Conservation (phyloP, 2,797 vertebrate genomes). For the Lepidocolaptes lacrymiger region DNA sequence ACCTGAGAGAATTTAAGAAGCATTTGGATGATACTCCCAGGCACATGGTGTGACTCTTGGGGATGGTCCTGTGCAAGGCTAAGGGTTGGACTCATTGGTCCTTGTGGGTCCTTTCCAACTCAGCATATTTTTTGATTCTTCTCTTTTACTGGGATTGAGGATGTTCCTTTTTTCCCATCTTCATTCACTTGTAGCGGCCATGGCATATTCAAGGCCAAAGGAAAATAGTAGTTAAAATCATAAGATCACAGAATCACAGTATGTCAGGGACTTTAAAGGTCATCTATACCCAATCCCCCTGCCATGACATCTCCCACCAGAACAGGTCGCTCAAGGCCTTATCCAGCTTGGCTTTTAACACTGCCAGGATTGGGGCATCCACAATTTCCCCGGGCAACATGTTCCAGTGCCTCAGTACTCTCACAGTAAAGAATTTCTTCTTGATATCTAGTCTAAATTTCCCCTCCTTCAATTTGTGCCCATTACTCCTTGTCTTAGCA, state of each 20-base stretch:
- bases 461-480: too few species aligned
- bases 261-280: background rate
- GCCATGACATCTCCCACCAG: background rate
- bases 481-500: too few species aligned
- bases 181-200: fast-evolving
- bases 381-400: background rate
- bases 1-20: background rate
- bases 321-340: background rate
- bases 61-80: background rate
- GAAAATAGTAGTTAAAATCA: background rate
- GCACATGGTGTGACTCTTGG: background rate
- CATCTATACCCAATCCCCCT: background rate
- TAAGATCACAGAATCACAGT: background rate
- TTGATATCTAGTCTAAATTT: too few species aligned
- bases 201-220: background rate
- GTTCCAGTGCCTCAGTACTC: background rate
- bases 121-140: background rate
- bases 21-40: background rate
- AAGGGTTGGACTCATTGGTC: background rate
- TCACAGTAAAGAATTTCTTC: too few species aligned
- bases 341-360: background rate
- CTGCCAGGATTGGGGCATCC: too few species aligned
- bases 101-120: background rate
- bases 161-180: background rate
- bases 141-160: background rate